phyloP scores from a whole-genome alignment of 2,888 invertebrate species.

The Xanthostigma xanthostigma region DNA sequence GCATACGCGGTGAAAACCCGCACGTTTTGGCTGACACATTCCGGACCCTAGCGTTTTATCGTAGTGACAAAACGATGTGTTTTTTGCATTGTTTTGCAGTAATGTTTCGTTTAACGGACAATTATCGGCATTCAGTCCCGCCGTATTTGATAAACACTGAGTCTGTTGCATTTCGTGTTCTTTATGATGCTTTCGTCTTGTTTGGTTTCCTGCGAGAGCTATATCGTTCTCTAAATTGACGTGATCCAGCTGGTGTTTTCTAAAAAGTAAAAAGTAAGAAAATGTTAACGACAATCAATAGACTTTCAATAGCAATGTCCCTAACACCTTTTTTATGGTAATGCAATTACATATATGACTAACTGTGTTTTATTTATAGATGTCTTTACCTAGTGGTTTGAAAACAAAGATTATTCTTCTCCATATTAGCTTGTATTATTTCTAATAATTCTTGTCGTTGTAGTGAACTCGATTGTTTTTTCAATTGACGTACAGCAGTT shows the following conservation, averaged over 20 bases:
- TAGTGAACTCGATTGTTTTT: slow-evolving; percentile 55
- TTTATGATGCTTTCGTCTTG: slow-evolving; percentile 13
- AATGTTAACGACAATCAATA: no score
- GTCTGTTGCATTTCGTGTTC: slow-evolving; percentile 13
- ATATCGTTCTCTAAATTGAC: slow-evolving; percentile 12
- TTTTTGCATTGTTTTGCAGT: slow-evolving; percentile 13
- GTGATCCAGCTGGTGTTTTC: slow-evolving; percentile 16
- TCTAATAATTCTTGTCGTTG: slow-evolving; percentile 71
- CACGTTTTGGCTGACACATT: slow-evolving; percentile 19
- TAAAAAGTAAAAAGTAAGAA: neutral
- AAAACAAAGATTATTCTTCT: slow-evolving; percentile 76
- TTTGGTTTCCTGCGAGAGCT: slow-evolving; percentile 8
- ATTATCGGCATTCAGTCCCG: slow-evolving; percentile 16
- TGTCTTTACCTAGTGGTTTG: slow-evolving; percentile 55
- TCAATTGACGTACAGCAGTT: slow-evolving; percentile 13
- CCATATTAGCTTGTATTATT: slow-evolving; percentile 83
- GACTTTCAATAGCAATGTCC: no score
- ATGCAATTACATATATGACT: no score
- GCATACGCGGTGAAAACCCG: slow-evolving; percentile 7
- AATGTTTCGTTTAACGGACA: slow-evolving; percentile 20
- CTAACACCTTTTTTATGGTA: no score
- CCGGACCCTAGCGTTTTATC: slow-evolving; percentile 21
- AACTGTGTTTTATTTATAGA: neutral
- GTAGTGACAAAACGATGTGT: slow-evolving; percentile 17
- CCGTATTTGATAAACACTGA: slow-evolving; percentile 17